Percentiles rank a stretch among this genome's conserved stretches.
Evolutionary conservation across 2,797 vertebrate species (phyloP).

Genomic region (Coluber constrictor): DNA sequence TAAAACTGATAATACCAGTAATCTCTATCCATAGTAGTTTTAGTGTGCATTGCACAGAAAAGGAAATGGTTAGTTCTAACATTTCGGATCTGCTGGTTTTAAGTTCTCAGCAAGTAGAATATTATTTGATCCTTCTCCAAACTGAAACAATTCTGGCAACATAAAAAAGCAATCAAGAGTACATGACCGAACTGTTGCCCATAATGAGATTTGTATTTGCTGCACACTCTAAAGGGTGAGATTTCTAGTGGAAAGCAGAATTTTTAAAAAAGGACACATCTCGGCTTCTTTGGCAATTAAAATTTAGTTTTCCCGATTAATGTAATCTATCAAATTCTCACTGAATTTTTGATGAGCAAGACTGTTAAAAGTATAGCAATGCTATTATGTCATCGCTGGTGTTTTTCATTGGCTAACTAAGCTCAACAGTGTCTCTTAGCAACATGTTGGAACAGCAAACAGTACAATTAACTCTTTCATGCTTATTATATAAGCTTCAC

Average conservation of each 20-base stretch:
- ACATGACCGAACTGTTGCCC: not conserved
- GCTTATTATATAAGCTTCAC: not conserved
- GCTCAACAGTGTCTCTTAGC: conserved; percentile 27
- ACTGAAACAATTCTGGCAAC: not conserved
- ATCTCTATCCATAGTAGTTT: not conserved
- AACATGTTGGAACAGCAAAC: conserved; percentile 28
- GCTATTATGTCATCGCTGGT: conserved; percentile 45
- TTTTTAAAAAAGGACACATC: not conserved
- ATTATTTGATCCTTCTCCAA: not conserved
- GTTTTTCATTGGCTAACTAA: conserved; percentile 33
- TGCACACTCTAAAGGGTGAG: not conserved
- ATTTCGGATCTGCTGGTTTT: not conserved
- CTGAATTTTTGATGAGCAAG: not conserved
- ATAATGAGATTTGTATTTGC: not conserved
- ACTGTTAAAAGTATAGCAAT: not conserved
- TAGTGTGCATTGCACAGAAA: not conserved
- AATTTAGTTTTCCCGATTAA: not conserved
- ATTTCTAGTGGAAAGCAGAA: not conserved
- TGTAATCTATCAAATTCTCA: not conserved
- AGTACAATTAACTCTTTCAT: conserved; percentile 28
- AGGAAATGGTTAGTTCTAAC: not conserved
- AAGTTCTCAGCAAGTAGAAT: not conserved
- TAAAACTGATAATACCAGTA: not conserved
- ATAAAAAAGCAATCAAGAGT: not conserved
- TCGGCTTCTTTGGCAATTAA: not conserved